Percentiles rank a stretch among this genome's conserved stretches.
Evolutionary conservation across 2,888 invertebrate genomes (phyloP).

Genomic region (Microdon myrmicae): DNA sequence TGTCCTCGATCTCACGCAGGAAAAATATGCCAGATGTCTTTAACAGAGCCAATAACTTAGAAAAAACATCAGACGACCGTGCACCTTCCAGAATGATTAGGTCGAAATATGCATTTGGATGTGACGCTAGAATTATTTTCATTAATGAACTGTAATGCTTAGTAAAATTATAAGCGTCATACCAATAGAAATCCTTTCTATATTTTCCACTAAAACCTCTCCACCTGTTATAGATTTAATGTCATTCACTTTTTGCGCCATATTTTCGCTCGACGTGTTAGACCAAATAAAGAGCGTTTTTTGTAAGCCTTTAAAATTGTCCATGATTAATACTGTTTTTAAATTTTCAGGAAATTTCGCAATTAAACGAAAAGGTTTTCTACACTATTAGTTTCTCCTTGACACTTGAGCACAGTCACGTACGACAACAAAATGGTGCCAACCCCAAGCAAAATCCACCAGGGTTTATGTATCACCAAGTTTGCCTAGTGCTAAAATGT

Average conservation of each 20-base stretch:
- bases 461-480: no score
- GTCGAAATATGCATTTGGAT: constrained; percentile 72
- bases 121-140: constrained; percentile 67
- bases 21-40: constrained; percentile 74
- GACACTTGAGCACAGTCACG: no score
- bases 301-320: constrained; percentile 65
- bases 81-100: constrained; percentile 68
- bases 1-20: constrained; percentile 67
- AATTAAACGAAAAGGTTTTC: no score
- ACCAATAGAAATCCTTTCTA: constrained; percentile 72
- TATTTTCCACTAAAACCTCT: constrained; percentile 71
- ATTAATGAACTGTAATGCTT: background rate
- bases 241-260: constrained; percentile 69
- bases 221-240: constrained; percentile 69
- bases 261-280: constrained; percentile 66
- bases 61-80: constrained; percentile 67
- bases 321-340: no score
- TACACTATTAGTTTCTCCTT: no score
- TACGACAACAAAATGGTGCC: no score
- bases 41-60: constrained; percentile 71
- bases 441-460: no score
- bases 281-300: constrained; percentile 73
- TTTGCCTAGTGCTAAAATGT: no score
- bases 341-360: no score
- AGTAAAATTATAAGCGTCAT: constrained; percentile 58